These are phyloP conservation scores for Oreochromis niloticus DNA, from an alignment of 2,113 vertebrate genomes.

Conservation along the genomic window DNA sequence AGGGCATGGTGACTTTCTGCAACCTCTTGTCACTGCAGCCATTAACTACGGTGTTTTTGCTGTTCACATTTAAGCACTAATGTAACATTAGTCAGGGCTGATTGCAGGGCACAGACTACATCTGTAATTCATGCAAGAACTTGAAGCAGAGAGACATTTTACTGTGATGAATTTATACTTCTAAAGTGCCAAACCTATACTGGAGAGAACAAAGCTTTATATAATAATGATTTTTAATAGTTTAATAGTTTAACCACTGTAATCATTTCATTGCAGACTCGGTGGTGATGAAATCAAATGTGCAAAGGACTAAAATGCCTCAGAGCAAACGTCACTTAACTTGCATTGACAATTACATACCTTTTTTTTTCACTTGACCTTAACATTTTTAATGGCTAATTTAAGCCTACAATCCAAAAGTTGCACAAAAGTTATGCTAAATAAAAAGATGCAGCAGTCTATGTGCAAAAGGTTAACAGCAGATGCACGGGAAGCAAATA, in stretches of 20 bases:
- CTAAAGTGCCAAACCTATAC: not conserved
- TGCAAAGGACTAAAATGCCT: not conserved
- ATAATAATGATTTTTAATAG: not conserved
- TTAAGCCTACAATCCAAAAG: not conserved
- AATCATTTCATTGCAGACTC: not conserved
- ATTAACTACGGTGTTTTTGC: not conserved
- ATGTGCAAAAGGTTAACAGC: not conserved
- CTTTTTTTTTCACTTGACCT: not conserved
- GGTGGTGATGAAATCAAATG: not conserved
- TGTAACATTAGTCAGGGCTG: constrained; percentile 5
- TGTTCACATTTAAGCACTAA: not conserved
- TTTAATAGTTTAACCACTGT: not conserved
- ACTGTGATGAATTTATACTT: not conserved
- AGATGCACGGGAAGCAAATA: not conserved
- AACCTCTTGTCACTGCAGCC: not conserved
- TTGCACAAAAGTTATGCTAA: not conserved
- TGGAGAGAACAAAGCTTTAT: not conserved
- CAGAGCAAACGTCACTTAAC: not conserved
- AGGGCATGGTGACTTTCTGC: not conserved
- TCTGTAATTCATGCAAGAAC: not conserved
- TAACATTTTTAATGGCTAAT: not conserved
- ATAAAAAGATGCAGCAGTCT: not conserved
- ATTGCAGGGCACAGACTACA: not conserved
- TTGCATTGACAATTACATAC: not conserved
- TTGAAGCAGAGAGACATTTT: not conserved